phyloP scores from a whole-genome alignment of 2,797 vertebrate genomes.

The Typhlichthys subterraneus region DNA sequence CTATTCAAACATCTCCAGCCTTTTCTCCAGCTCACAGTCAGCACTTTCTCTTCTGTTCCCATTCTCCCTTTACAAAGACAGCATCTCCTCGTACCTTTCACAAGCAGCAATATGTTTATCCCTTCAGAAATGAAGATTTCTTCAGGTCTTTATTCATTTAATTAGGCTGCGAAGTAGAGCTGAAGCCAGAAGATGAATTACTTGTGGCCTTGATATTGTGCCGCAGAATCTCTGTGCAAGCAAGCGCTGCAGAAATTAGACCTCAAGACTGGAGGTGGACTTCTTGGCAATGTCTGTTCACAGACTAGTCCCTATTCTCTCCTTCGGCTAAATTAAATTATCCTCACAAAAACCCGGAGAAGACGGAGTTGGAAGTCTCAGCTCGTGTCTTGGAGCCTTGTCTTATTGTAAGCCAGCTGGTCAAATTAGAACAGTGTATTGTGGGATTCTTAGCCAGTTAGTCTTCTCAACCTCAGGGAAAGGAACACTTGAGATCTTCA shows the following conservation, averaged over 20 bases:
- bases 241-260: conserved; percentile 60
- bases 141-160: conserved; percentile 76
- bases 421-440: conserved; percentile 27
- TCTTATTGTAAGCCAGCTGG: conserved; percentile 27
- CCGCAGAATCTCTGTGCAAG: conserved; percentile 50
- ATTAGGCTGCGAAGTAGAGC: conserved; percentile 71
- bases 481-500: conserved; percentile 5
- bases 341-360: conserved; percentile 49
- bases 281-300: conserved; percentile 45
- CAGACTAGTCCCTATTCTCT: conserved; percentile 49
- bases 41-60: conserved; percentile 51
- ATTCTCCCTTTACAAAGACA: conserved; percentile 59
- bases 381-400: conserved; percentile 34
- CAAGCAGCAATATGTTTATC: conserved; percentile 63
- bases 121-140: conserved; percentile 64
- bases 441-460: conserved; percentile 20
- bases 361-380: conserved; percentile 41
- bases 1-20: conserved; percentile 59
- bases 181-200: conserved; percentile 73
- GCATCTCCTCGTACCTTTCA: conserved; percentile 61
- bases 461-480: conserved; percentile 9
- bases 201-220: conserved; percentile 67
- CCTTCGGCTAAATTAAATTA: conserved; percentile 60
- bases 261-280: conserved; percentile 52
- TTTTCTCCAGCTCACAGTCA: conserved; percentile 47